Base-by-base conservation (phyloP, 2,797 vertebrate genomes). In the Pseudopleuronectes americanus region DNA sequence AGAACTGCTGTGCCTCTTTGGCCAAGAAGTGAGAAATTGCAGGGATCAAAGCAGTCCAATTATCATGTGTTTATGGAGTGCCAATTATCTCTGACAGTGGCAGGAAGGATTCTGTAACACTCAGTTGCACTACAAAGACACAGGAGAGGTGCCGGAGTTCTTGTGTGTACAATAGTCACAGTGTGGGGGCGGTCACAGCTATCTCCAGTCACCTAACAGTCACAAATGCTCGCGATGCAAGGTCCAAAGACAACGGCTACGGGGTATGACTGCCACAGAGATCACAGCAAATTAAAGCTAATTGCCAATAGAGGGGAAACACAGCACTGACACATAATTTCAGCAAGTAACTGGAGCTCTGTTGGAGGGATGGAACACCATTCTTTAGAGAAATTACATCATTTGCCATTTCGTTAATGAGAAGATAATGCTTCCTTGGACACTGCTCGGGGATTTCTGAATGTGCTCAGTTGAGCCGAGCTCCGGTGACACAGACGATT, bases 11-110 rank as follows among this genome's bases (percentile, higher is more conserved):
- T 17, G 86, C 81, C 88, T 88, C 84, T 89, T 83, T 85, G 83
- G 88, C 88, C 85, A 80, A 80, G 80, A 85, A 89, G 88, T 88
- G 89, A 84, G 84, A 86, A 92, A 87, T 87, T 85, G 90, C 84
- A 88, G 83, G 86, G 91, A 92, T 93, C 89, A 92, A 92, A 93
- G 91, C 77, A 54, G 85, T 77, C 87, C 89, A 92, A 93, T 92
- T 93, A 93, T 90, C 87, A 90, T 88, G 90, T 91, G 87, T 92
- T 93, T 92, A 92, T 90, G 85, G 85, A 84, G 87, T 85, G 89
- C 90, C 91, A 93, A 92, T 91, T 92, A 93, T 91, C 91, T 84
- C 90, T 78, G 87, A 87, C 90, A 84, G 87, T 80, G 89, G 86
- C 83, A 88, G 87, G 84, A 90, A 90, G 84, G 84, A 84, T 87